These are phyloP conservation scores for Philereme vetulata DNA, from an alignment of 2,888 invertebrate species.

Conservation along the genomic window DNA sequence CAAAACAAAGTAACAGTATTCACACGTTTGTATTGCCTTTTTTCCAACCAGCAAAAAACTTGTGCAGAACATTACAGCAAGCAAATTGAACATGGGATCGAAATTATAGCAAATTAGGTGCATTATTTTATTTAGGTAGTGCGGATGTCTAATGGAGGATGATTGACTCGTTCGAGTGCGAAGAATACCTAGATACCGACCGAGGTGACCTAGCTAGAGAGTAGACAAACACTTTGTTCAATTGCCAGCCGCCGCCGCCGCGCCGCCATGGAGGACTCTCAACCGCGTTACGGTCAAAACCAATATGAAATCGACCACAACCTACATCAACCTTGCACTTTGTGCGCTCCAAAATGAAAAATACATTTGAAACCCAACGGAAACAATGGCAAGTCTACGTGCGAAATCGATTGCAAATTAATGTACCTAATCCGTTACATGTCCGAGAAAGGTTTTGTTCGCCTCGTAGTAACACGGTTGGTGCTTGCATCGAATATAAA, in stretches of 20 bases:
- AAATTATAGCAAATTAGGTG: constrained; percentile 61
- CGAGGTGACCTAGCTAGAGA: constrained; percentile 42
- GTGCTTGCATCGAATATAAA: constrained; percentile 35
- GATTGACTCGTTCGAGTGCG: constrained; percentile 34
- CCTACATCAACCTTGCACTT: constrained; percentile 61
- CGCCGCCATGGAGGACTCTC: constrained; percentile 47
- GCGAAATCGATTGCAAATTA: constrained; percentile 68
- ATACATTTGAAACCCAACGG: constrained; percentile 58
- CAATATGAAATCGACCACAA: constrained; percentile 63
- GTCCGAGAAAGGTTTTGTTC: constrained; percentile 50
- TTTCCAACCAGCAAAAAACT: constrained; percentile 59
- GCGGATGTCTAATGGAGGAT: constrained; percentile 28
- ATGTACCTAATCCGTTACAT: constrained; percentile 61
- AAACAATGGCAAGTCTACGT: constrained; percentile 66
- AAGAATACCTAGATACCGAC: constrained; percentile 28
- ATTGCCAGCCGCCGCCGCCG: constrained; percentile 40
- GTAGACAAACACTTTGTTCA: constrained; percentile 38
- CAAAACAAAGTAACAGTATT: constrained; percentile 78
- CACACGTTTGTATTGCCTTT: constrained; percentile 67
- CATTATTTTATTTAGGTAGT: constrained; percentile 70
- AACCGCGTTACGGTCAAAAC: constrained; percentile 55
- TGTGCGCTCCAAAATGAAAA: constrained; percentile 59
- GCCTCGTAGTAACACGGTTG: constrained; percentile 37
- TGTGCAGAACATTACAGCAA: constrained; percentile 65
- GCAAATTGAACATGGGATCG: constrained; percentile 70